Evolutionary conservation across 2,888 invertebrate species (phyloP), one percentile per base, ranked within the genome.

Genomic region (Platerodrilus igneus): DNA sequence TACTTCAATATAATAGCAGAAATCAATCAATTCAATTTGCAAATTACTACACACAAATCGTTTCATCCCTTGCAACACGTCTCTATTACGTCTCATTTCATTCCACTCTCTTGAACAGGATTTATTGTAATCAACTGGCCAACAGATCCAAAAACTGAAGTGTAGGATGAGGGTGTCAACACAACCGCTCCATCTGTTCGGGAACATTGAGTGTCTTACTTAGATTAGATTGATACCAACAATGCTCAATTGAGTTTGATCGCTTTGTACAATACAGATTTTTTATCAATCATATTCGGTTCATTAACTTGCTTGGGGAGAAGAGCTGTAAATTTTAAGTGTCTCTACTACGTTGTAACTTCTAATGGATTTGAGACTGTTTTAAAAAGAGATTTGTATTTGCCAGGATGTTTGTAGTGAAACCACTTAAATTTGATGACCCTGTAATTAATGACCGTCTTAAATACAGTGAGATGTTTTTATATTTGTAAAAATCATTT

Each of bases 11-110:
- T 30, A 27, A 31, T 26, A 39, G 35, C 31, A 29, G 44, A 41
- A 57, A 59, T 58, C 59, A 57, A 57, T 58, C 52, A 52, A 55
- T 51, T 59, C 58, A 60, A 62, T 62, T 62, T 62, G 58, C 59
- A 62, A 62, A 60, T 62, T 54, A 59, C 56, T 58, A 49, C 51
- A 51, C 44, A 42, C 47, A 39, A 32, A 40, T 35, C 40, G 37
- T 39, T 23, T 33, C 41, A 37, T 35, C 36, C 37, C 38, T 35
- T 32, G n/a, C n/a, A n/a, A n/a, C n/a, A n/a, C n/a, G 46, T 34
- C 37, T 48, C 51, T 48, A 56, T 57, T 59, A 57, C 52, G 54
- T 55, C 57, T 53, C 55, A 52, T 56, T 57, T 55, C 55, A 55
- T 56, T 55, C 41, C 54, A 53, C 54, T 55, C 55, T 55, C 55